Base-by-base conservation (phyloP, 1,140 invertebrate species). In the Augochlora pura region DNA sequence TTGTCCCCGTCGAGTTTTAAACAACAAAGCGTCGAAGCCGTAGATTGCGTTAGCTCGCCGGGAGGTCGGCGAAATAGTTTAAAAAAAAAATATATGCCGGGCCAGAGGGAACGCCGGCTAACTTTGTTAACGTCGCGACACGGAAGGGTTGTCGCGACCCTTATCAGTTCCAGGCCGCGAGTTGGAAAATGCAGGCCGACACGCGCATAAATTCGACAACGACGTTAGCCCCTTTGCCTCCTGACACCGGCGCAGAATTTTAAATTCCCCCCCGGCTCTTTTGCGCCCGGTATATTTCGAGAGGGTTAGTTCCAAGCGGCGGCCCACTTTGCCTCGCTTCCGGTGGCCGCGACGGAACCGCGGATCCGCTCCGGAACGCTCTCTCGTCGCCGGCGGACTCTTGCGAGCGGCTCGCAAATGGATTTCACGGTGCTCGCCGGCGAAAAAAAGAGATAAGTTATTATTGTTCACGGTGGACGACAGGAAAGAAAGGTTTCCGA, bases 141-240 rank as follows among this genome's bases (percentile, higher is more conserved):
- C 42, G 9, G 64, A 65, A 60, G 59, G 52, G 42, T 25, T 23
- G 52, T 65, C 67, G 76, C 75, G 12, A 12, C 42, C 42, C 42
- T 46, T 46, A 82, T 82, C 59, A 25, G 38, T 75, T 69, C 54
- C 71, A 77, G 65, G 52, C 39, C 7, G 49, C 42, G 52, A 63
- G 64, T 68, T 78, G 59, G 60, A 83, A 86, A 80, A 82, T 79
- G 77, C 67, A 54, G 63, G 38, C 70, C 60, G 52, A 66, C 76
- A 83, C 83, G 88, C 88, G 86, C 85, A 87, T 88, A 88, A 87
- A 89, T 88, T 88, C 87, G 87, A 88, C 85, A 85, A 90, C 83
- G 87, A 83, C 77, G 80, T 77, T 77, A 84, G 81, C 82, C 42
- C 42, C 42, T 42, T 42, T 9, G 42, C 42, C 9, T 10, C 42